Percentiles rank a stretch among this genome's conserved stretches.
These are phyloP conservation scores for Cydia splendana DNA, from an alignment of 1,140 invertebrate genomes.

Conservation along the genomic window DNA sequence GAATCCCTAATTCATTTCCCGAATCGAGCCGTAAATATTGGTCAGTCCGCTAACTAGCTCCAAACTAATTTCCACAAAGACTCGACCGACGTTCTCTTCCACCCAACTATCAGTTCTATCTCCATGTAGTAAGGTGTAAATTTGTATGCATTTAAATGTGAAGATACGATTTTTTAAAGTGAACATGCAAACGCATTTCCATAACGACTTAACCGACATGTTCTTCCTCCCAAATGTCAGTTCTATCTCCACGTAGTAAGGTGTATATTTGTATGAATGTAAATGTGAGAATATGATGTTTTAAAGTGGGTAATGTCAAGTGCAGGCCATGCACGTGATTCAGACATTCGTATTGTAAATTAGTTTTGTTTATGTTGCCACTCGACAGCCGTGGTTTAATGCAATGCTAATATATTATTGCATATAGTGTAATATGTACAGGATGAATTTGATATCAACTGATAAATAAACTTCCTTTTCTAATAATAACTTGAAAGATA, in stretches of 20 bases:
- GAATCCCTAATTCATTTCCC: too few relatives aligned
- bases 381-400: not conserved
- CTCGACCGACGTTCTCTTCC: not conserved
- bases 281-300: not conserved
- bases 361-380: slow-evolving; percentile 2
- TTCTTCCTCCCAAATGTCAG: not conserved
- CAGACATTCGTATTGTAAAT: slow-evolving; percentile 3
- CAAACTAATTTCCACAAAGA: not conserved
- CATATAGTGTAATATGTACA: too few relatives aligned
- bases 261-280: not conserved
- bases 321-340: not conserved
- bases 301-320: not conserved
- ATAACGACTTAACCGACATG: not conserved
- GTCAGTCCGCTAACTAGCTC: not conserved
- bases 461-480: too few relatives aligned
- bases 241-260: not conserved
- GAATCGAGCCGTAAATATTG: too few relatives aligned
- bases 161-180: too few relatives aligned
- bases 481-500: too few relatives aligned
- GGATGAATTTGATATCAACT: too few relatives aligned
- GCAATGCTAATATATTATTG: not conserved
- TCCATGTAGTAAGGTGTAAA: not conserved
- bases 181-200: not conserved
- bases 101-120: not conserved
- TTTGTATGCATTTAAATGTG: not conserved